Evolutionary conservation across 92 coral and sea anemone genomes (phyloP), one percentile per base, ranked within the genome.

Genomic region (Phymanthus crucifer): DNA sequence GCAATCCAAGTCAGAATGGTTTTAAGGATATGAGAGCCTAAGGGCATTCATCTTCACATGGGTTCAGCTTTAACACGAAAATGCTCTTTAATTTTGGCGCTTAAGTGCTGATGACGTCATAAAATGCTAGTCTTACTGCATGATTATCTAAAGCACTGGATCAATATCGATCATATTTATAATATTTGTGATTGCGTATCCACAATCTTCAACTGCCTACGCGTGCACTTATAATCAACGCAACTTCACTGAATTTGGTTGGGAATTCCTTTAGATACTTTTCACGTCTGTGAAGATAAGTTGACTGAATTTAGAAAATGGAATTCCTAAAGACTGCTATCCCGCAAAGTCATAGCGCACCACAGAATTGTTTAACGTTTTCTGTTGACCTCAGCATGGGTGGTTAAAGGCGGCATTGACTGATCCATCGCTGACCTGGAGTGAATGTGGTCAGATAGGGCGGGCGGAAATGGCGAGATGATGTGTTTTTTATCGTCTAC

Each of bases 11-110:
- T 12, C 17, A 61, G 33, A 27, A 27, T 14, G 68, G 29, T 12
- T 61, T 61, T 29, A 61, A 61, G 10, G 35, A 13, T 27, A 61
- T 8, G 27, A 27, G 35, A 54, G 26, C 33, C 16, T 11, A 10
- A 24, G 34, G 68, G 68, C 14, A 24, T 3, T 34, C 14, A 24
- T 3, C 68, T 61, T 61, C 3, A 11, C 27, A 19, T 61, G 35
- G 3, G 34, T 61, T 27, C 29, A 26, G 27, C 29, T 43, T 43
- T 43, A 43, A 43, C 48, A 12, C 34, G 8, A 27, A 61, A 61
- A n/a, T n/a, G n/a, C 32, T 27, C 66, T 57, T 57, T 57, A 57
- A 57, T 57, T 57, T 57, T 61, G 32, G 68, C 68, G 68, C 68
- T 18, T 7, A 61, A 27, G 68, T 24, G 68, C 68, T 7, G 1